These are phyloP conservation scores for Carollia perspicillata DNA, from an alignment of 2,113 vertebrate genomes.

Conservation along the genomic window DNA sequence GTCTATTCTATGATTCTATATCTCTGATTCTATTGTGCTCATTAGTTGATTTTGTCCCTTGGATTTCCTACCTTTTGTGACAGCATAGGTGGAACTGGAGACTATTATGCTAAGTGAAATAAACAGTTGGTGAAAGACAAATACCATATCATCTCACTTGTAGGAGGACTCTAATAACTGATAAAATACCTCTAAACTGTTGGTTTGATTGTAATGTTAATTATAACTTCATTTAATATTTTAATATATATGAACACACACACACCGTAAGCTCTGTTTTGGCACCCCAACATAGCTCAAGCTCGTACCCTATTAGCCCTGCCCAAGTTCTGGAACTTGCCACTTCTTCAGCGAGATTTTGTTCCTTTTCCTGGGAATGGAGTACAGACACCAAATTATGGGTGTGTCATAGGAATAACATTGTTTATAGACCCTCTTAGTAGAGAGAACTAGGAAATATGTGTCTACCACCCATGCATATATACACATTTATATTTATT, in stretches of 20 bases:
- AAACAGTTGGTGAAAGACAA: no score
- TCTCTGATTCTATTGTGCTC: no score
- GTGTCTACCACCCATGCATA: background rate
- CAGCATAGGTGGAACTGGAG: no score
- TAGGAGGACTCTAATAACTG: background rate
- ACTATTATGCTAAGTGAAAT: no score
- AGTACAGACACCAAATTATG: background rate
- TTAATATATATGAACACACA: background rate
- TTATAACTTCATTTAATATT: background rate
- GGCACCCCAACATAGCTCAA: background rate
- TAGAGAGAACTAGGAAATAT: background rate
- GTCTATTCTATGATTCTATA: no score
- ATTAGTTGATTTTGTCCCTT: no score
- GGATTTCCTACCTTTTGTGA: no score
- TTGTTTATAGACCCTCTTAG: background rate
- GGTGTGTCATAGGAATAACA: background rate
- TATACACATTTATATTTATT: background rate
- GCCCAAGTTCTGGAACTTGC: background rate
- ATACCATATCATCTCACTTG: no score
- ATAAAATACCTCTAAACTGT: background rate
- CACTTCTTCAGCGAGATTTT: background rate
- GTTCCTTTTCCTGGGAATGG: background rate
- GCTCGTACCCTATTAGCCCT: background rate
- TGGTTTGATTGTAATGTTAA: background rate
- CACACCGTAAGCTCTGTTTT: background rate